These are phyloP conservation scores for Hanleya hanleyi DNA, from an alignment of 2,888 invertebrate genomes.

Conservation along the genomic window DNA sequence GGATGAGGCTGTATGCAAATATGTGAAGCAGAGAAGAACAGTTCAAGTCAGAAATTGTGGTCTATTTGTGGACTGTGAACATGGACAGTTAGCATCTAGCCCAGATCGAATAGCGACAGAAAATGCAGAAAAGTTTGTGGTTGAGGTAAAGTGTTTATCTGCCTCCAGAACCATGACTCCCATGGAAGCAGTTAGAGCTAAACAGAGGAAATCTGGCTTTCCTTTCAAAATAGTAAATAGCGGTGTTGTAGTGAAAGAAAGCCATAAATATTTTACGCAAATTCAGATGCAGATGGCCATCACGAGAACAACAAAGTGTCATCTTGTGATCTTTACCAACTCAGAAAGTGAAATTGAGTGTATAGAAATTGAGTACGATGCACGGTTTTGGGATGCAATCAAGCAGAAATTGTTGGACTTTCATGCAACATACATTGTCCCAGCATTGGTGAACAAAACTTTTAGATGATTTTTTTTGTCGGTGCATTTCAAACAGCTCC, in stretches of 20 bases:
- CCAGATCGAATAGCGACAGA: background rate
- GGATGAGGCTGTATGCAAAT: background rate
- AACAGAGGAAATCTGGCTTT: background rate
- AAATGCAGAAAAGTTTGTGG: background rate
- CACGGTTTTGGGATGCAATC: background rate
- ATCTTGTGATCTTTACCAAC: background rate
- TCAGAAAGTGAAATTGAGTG: background rate
- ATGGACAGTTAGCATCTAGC: background rate
- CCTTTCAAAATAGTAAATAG: background rate
- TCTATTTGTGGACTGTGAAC: background rate
- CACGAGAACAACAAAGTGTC: background rate
- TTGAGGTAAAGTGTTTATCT: background rate
- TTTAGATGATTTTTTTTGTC: background rate
- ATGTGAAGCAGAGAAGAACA: background rate
- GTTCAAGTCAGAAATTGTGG: background rate
- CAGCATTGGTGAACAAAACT: background rate
- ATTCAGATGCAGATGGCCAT: background rate
- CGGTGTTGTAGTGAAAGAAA: background rate
- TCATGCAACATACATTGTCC: background rate
- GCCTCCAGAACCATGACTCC: background rate
- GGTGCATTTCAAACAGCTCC: no score
- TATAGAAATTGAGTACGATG: background rate
- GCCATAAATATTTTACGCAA: background rate
- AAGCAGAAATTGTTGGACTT: background rate
- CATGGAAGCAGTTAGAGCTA: background rate